Conservation (phyloP, 2,797 vertebrate genomes). For the Synaphobranchus kaupii region DNA sequence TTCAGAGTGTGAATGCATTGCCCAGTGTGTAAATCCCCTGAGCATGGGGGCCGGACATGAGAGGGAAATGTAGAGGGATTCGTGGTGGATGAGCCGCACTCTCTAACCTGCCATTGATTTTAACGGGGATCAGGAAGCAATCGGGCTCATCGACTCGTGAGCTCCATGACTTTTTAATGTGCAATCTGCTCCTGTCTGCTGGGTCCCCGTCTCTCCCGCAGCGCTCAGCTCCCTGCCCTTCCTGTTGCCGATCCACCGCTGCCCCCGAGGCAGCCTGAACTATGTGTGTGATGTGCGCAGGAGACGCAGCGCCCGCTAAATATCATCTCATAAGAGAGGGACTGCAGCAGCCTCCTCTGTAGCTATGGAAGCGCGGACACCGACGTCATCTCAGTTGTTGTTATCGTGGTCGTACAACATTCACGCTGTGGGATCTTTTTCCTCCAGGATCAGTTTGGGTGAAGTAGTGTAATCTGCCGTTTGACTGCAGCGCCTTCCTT, state of each 20-base stretch:
- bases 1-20: not conserved
- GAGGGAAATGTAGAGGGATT: not conserved
- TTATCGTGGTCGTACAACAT: not conserved
- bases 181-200: not conserved
- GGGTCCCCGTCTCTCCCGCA: not conserved
- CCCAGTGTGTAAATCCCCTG: not conserved
- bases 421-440: not conserved
- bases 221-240: not conserved
- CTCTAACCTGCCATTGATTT: not conserved
- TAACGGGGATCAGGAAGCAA: not conserved
- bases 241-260: not conserved
- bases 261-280: not conserved
- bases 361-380: not conserved
- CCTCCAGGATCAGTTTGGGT: not conserved
- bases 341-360: not conserved
- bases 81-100: not conserved
- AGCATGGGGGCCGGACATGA: not conserved
- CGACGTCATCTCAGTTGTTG: not conserved
- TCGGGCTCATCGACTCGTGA: not conserved
- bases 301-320: not conserved
- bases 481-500: not conserved
- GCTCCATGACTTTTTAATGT: conserved; percentile 4
- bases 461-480: not conserved
- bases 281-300: not conserved
- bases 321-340: not conserved